Base-by-base conservation (phyloP, 2,888 invertebrate species). In the Drosophila falleni region DNA sequence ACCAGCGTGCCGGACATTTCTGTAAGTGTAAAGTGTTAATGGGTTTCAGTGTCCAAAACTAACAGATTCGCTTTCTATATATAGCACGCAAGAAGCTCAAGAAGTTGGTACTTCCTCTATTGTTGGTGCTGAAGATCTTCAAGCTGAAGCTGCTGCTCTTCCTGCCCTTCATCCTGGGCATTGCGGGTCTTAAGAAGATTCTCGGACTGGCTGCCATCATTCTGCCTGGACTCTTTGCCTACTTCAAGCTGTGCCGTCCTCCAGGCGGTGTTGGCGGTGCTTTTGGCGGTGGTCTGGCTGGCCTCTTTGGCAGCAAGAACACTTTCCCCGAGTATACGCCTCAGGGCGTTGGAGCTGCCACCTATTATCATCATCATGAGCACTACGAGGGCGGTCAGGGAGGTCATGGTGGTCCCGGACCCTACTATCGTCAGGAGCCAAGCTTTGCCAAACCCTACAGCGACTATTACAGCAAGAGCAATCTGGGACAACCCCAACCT, bases 111-210 rank as follows among this genome's bases (percentile, higher is more conserved):
- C 96, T 97, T 73, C 97, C 97, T 0, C 94, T 97, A 94, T 93
- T 97, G 89, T 93, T 97, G 83, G 95, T 97, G 78, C 92, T 97
- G 78, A 97, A 97, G 93, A 93, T 97, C 82, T 97, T 97, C 94
- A 97, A 97, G 93, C 91, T 97, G 90, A 97, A 97, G 90, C 93
- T 97, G 56, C 93, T 97, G 3, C 93, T 97, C 5, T 97, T 97
- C 94, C 92, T 97, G 92, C 97, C 97, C 1, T 94, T 97, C 78
- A 97, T 97, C 78, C 94, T 97, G 50, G 97, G 97, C 2, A 93
- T 97, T 76, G 97, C 95, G 31, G 97, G 97, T 54, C 96, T 97
- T 90, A 97, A 97, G 93, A 97, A 97, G 90, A 94, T 97, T 91
- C 94, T 97, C 0, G 96, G 96, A 46, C 95, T 97, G 91, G 93